Evolutionary conservation across 2,797 vertebrate genomes (phyloP).

Genomic region (Erethizon dorsatum): DNA sequence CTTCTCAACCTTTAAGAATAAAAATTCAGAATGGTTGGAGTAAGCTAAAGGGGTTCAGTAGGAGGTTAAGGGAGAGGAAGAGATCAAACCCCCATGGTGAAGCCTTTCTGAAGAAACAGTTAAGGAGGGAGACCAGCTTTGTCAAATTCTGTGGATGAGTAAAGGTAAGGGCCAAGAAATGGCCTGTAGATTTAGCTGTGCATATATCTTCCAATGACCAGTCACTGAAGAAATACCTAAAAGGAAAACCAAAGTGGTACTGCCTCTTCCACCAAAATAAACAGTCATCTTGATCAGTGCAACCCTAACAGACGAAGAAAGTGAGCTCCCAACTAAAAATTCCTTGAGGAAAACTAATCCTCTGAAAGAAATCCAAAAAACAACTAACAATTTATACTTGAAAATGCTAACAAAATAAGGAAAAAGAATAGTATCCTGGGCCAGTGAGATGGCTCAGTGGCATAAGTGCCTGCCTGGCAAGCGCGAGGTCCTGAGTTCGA

Average conservation of each 20-base stretch:
- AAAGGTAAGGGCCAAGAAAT: neutral
- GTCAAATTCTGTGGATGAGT: neutral
- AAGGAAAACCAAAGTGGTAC: neutral
- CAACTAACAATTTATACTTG: slow-evolving; percentile 14
- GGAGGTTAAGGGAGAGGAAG: neutral
- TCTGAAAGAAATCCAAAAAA: neutral
- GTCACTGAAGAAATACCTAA: neutral
- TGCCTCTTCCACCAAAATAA: neutral
- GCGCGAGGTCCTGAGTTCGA: too few species aligned
- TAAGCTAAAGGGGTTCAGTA: neutral
- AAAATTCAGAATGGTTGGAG: neutral
- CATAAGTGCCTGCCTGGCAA: too few species aligned
- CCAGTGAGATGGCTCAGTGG: too few species aligned
- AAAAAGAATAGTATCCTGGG: neutral
- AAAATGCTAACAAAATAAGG: neutral
- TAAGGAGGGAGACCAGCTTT: neutral
- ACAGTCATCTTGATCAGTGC: neutral
- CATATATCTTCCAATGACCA: neutral
- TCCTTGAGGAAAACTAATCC: neutral
- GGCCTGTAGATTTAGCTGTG: neutral
- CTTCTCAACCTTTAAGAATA: neutral
- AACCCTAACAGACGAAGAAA: neutral
- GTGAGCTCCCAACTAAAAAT: neutral
- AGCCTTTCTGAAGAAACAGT: neutral
- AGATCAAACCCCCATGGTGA: neutral